Evolutionary conservation across 2,797 vertebrate species (phyloP).

Genomic region (Xiphorhynchus erythropygius): DNA sequence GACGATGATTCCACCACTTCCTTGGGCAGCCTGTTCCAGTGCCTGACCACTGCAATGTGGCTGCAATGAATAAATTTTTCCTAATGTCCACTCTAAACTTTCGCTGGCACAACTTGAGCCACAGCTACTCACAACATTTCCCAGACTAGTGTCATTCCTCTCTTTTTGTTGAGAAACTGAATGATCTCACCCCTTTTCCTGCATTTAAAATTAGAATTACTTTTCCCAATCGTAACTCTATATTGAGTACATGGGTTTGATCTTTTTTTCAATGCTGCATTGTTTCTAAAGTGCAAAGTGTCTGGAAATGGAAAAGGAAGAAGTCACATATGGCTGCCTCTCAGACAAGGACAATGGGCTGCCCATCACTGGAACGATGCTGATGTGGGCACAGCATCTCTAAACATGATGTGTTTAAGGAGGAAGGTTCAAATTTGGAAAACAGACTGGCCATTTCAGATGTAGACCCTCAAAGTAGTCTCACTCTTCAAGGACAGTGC

Average conservation of each 20-base stretch:
- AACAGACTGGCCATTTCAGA: neutral
- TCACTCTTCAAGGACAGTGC: neutral
- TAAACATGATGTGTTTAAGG: neutral
- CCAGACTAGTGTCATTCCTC: neutral
- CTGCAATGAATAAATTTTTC: neutral
- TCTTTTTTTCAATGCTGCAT: neutral
- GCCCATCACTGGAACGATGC: neutral
- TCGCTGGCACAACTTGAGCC: neutral
- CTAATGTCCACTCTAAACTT: neutral
- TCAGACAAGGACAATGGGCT: rapidly evolving
- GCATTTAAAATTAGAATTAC: neutral
- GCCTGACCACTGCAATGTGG: neutral
- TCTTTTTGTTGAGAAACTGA: neutral
- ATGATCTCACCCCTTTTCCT: rapidly evolving
- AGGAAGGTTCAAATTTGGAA: neutral
- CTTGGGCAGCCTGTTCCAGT: neutral
- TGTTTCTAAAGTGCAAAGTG: neutral
- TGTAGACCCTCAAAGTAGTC: neutral
- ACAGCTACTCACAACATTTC: neutral
- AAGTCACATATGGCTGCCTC: neutral
- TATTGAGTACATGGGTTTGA: neutral
- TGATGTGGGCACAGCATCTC: neutral
- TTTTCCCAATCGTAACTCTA: neutral
- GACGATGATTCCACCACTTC: neutral
- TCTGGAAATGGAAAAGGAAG: neutral